These are phyloP conservation scores for Diabrotica balteata DNA, from an alignment of 2,888 invertebrate species.

Conservation along the genomic window DNA sequence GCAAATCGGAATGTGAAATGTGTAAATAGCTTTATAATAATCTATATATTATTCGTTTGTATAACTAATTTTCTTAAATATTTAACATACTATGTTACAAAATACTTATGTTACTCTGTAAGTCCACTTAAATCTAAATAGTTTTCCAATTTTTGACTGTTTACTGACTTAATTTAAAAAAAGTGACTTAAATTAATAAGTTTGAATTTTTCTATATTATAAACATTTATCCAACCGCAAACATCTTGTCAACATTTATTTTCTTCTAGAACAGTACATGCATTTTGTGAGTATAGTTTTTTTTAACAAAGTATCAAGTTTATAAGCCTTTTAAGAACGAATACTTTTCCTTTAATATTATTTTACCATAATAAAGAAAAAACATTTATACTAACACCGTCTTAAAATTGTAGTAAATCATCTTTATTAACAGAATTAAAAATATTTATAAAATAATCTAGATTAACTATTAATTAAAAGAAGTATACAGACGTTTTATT, in stretches of 20 bases:
- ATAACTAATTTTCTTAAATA: too few species aligned
- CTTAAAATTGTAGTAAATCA: neutral
- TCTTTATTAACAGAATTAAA: too few species aligned
- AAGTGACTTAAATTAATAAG: slow-evolving; percentile 1
- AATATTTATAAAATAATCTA: too few species aligned
- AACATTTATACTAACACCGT: neutral
- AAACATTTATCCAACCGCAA: neutral
- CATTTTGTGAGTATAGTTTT: slow-evolving; percentile 7
- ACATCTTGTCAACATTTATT: slow-evolving; percentile 8
- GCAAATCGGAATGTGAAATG: too few species aligned
- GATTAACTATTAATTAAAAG: too few species aligned
- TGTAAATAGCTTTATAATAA: too few species aligned
- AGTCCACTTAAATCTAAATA: neutral
- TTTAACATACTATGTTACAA: too few species aligned
- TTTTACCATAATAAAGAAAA: too few species aligned
- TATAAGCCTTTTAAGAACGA: slow-evolving; percentile 1
- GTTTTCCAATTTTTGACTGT: slow-evolving; percentile 7
- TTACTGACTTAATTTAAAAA: slow-evolving; percentile 2
- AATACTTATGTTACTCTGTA: slow-evolving; percentile 6
- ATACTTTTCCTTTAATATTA: slow-evolving; percentile 11
- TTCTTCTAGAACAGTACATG: slow-evolving; percentile 10
- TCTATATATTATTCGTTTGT: too few species aligned
- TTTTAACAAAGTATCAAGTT: slow-evolving; percentile 3
- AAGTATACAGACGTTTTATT: too few species aligned
- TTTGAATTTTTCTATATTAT: slow-evolving; percentile 9